These are phyloP conservation scores for Chaetops frenatus DNA, from an alignment of 2,113 vertebrate genomes.

Conservation along the genomic window DNA sequence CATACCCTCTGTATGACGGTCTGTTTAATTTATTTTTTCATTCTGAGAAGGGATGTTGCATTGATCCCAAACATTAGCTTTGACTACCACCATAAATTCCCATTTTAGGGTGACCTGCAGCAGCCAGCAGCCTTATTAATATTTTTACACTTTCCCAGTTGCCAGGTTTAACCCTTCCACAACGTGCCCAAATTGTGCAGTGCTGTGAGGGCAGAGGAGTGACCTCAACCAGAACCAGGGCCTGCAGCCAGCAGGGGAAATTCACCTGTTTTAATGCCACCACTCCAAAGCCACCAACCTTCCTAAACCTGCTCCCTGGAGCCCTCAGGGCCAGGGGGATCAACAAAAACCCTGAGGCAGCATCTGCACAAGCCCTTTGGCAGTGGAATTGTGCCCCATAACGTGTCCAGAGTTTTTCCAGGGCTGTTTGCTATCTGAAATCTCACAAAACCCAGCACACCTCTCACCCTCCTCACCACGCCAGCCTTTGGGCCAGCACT, in stretches of 20 bases:
- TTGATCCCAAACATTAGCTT: slow-evolving; percentile 52
- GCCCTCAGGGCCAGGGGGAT: background rate
- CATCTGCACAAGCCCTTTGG: background rate
- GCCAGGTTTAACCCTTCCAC: slow-evolving; percentile 1
- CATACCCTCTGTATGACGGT: background rate
- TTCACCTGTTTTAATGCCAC: background rate
- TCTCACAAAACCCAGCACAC: background rate
- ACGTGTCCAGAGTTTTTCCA: accelerated
- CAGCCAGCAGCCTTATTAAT: slow-evolving; percentile 43
- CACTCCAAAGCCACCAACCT: background rate
- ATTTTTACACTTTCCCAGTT: slow-evolving; percentile 41
- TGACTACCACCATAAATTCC: slow-evolving; percentile 57
- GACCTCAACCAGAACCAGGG: background rate
- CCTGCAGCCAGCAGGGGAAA: background rate
- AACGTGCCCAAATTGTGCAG: background rate
- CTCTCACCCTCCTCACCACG: accelerated
- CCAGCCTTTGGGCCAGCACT: background rate
- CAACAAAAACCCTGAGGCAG: background rate
- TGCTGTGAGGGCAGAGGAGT: background rate
- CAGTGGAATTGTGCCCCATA: background rate
- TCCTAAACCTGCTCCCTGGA: background rate
- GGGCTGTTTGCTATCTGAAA: background rate
- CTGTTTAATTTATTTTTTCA: slow-evolving; percentile 34
- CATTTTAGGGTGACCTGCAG: background rate
- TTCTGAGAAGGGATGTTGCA: slow-evolving; percentile 49